Conservation (phyloP, 2,797 vertebrate species). For the Phataginus tricuspis region DNA sequence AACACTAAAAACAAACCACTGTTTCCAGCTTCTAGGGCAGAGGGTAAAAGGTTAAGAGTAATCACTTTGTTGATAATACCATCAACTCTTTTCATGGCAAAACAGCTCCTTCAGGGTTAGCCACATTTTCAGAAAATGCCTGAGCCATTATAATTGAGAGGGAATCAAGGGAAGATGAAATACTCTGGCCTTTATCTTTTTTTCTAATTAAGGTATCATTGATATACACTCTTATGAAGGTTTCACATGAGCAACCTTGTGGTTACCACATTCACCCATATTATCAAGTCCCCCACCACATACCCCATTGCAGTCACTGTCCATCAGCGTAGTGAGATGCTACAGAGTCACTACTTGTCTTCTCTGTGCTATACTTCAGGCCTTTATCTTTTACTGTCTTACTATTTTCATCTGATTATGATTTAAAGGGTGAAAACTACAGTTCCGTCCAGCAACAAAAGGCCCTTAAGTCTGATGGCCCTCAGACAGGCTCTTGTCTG, state of each 20-base stretch:
- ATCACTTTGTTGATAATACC: neutral
- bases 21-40: neutral
- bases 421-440: neutral
- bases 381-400: neutral
- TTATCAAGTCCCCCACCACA: no score
- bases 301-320: no score
- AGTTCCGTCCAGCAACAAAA: neutral
- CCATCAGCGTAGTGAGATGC: no score
- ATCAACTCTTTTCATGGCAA: neutral
- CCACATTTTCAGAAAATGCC: neutral
- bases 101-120: neutral
- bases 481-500: neutral
- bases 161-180: neutral
- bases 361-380: no score
- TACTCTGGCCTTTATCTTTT: neutral
- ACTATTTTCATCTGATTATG: neutral
- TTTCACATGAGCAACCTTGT: no score
- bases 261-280: no score
- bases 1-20: conserved; percentile 8
- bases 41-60: neutral
- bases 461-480: neutral
- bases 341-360: no score
- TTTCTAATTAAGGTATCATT: no score
- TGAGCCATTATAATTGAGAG: neutral
- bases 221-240: no score